Evolutionary conservation across 2,797 vertebrate species (phyloP).

Genomic region (Neoniphon sammara): DNA sequence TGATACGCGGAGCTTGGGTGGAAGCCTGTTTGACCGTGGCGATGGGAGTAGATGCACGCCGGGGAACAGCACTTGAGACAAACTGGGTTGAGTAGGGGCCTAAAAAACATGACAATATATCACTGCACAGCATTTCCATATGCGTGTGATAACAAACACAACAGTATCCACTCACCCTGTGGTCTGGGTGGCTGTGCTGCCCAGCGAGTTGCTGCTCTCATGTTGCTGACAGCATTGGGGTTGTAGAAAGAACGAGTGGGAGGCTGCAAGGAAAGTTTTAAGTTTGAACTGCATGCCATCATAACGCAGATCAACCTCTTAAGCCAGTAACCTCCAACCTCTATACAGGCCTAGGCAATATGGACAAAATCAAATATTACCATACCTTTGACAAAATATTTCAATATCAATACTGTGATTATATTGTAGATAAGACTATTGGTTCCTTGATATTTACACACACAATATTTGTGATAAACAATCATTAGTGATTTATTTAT

Average conservation of each 20-base stretch:
- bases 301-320: neutral
- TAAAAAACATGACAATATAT: conserved; percentile 32
- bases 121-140: neutral
- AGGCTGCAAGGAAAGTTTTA: conserved; percentile 58
- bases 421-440: no score
- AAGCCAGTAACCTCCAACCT: neutral
- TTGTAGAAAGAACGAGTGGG: conserved; percentile 78
- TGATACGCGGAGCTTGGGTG: conserved; percentile 87
- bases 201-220: conserved; percentile 90
- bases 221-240: conserved; percentile 83
- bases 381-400: no score
- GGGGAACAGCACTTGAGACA: conserved; percentile 75
- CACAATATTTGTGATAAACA: no score
- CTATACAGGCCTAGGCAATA: no score
- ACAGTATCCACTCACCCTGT: conserved; percentile 81
- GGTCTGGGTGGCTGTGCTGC: conserved; percentile 83
- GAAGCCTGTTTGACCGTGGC: conserved; percentile 91
- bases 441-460: no score
- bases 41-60: conserved; percentile 82
- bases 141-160: neutral
- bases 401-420: no score
- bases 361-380: no score
- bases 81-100: conserved; percentile 81
- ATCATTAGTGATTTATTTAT: no score
- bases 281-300: neutral